Conservation (phyloP, 2,888 invertebrate genomes). For the Ditula angustiorana region DNA sequence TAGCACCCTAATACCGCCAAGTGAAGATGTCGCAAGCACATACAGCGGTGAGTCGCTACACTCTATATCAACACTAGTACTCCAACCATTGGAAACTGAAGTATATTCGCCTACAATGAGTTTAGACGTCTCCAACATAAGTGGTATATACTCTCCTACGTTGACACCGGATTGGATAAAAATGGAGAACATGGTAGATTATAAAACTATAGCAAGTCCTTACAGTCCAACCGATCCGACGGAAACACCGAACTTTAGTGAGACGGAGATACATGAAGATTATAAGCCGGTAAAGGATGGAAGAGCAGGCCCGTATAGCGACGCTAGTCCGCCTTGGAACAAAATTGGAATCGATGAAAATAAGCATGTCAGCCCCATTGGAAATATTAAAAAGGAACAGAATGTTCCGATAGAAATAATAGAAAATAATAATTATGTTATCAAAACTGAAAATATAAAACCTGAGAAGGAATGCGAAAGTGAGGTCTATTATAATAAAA, state of each 20-base stretch:
- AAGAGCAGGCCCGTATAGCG: neutral
- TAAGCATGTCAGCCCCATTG: neutral
- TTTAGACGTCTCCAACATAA: neutral
- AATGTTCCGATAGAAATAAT: neutral
- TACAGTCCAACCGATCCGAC: conserved; percentile 9
- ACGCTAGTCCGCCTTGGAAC: neutral
- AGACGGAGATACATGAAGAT: neutral
- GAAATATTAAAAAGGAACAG: neutral
- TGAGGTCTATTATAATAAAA: neutral
- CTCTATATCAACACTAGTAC: neutral
- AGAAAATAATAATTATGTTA: neutral
- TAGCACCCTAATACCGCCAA: neutral
- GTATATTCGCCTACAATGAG: neutral
- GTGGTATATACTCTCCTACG: neutral
- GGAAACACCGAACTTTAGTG: neutral
- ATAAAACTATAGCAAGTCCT: neutral
- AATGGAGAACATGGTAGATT: conserved; percentile 2
- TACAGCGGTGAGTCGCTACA: neutral
- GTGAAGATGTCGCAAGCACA: neutral
- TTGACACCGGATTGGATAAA: neutral
- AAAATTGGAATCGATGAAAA: neutral
- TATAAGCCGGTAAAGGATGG: neutral
- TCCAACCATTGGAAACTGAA: neutral
- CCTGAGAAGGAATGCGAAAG: neutral
- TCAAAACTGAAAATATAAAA: neutral